These are phyloP conservation scores for Plagiodera versicolora DNA, from an alignment of 2,888 invertebrate genomes.

Conservation along the genomic window DNA sequence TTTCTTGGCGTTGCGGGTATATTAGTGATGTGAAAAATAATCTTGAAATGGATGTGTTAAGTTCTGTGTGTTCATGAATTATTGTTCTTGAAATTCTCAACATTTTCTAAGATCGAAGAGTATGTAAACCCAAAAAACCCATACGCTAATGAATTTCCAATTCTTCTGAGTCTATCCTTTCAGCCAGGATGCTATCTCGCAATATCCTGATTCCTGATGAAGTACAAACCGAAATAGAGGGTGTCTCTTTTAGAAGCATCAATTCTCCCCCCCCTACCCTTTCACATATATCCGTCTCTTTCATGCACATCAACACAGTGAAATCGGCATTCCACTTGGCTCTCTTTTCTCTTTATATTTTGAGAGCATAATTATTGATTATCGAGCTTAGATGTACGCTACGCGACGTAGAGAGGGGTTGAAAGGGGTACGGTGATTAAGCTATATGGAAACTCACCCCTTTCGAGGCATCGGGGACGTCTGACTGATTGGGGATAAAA, in stretches of 20 bases:
- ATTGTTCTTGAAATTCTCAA: too few species aligned
- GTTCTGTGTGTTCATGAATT: too few species aligned
- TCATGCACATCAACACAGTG: constrained; percentile 42
- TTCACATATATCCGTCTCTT: constrained; percentile 34
- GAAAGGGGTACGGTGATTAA: constrained; percentile 59
- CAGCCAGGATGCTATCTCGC: too few species aligned
- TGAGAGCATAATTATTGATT: constrained; percentile 66
- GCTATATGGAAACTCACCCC: constrained; percentile 62
- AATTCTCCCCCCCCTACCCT: constrained; percentile 23
- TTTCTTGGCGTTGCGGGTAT: too few species aligned
- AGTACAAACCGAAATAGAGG: constrained; percentile 29
- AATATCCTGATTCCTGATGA: constrained; percentile 15
- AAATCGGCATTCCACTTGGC: constrained; percentile 52
- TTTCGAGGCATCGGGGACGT: constrained; percentile 49
- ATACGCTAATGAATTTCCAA: too few species aligned
- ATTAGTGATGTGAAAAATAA: too few species aligned
- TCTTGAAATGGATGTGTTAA: too few species aligned
- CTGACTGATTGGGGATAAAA: constrained; percentile 56
- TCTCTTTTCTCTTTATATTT: constrained; percentile 61
- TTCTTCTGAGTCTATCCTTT: too few species aligned
- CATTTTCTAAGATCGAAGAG: too few species aligned
- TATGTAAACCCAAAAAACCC: too few species aligned
- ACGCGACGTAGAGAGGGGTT: too few species aligned
- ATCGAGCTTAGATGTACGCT: constrained; percentile 56
- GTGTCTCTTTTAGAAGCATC: constrained; percentile 31